phyloP scores from a whole-genome alignment of 2,888 invertebrate species.

The Sesia bembeciformis region DNA sequence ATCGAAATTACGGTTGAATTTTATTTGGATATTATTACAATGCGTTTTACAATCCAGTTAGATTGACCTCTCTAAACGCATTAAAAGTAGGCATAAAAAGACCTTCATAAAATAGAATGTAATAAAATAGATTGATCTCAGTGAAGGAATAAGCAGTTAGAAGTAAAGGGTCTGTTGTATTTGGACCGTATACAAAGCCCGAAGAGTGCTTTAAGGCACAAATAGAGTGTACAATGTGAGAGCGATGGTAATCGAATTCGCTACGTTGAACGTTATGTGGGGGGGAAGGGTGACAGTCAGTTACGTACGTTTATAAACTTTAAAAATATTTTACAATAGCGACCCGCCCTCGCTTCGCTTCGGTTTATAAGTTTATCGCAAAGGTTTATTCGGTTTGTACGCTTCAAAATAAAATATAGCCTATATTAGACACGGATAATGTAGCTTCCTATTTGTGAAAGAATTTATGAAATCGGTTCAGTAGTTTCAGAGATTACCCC shows the following conservation, averaged over 20 bases:
- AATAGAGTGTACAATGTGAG: conserved; percentile 34
- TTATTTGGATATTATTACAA: background rate
- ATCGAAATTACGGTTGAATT: background rate
- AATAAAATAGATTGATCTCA: conserved; percentile 3
- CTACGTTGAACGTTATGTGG: conserved; percentile 28
- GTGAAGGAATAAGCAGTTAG: conserved; percentile 2
- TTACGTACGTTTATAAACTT: too few species aligned
- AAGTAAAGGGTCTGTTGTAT: conserved; percentile 2
- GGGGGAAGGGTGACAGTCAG: conserved; percentile 14
- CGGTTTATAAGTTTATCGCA: too few species aligned
- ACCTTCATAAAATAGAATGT: too few species aligned
- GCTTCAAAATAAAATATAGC: too few species aligned
- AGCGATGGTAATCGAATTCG: conserved; percentile 55
- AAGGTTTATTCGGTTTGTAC: too few species aligned
- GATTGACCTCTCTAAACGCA: background rate
- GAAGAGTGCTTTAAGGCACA: conserved; percentile 39
- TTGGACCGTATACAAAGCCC: conserved; percentile 6
- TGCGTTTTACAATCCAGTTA: background rate
- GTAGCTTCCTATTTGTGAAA: too few species aligned
- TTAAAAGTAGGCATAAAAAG: too few species aligned
- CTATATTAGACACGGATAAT: too few species aligned
- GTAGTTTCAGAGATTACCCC: too few species aligned
- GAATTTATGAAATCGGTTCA: too few species aligned
- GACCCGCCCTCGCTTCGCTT: too few species aligned
- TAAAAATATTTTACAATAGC: too few species aligned